Evolutionary conservation across 1,140 invertebrate species (phyloP), one percentile per base, ranked within the genome.

Genomic region (Heliconius melpomene): DNA sequence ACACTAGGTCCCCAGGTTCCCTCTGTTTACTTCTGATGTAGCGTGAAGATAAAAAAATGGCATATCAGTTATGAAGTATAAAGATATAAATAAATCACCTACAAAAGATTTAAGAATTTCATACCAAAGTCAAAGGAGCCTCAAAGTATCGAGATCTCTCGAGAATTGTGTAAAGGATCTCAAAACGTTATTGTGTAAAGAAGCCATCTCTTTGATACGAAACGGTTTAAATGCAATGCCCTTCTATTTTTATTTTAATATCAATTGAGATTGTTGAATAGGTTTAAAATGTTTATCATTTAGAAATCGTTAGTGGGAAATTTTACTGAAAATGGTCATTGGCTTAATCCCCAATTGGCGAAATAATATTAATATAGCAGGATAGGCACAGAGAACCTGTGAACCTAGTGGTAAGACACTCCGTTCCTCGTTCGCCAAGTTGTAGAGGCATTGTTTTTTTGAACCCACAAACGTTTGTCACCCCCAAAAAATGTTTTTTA

Each of bases 401-500:
- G 9, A 40, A 3, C 2, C 38, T 40, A 40, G 38, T 11, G 9
- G 16, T 5, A 46, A 46, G 13, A 46, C 40, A 46, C 40, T 46
- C 5, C 40, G 40, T 46, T 46, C 5, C 5, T 16, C 13, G 3
- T 3, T 16, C 40, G 5, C 3, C 40, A 5, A 5, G 13, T 16
- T 46, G 0, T 32, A 32, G 32, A 32, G 3, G 29, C 6, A 6
- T 3, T 32, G 29, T 32, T 32, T 32, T 32, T 32, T 32, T 32
- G 29, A 32, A 32, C 32, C 32, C 3, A 32, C 32, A 6, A 32
- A 3, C 32, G 32, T 32, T 32, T 32, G 32, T 32, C 32, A 32
- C 32, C 32, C 32, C 32, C 32, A 32, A 52, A 78, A n/a, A 20
- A 46, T 32, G 40, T 78, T 54, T 72, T 78, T 76, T 66, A 76